Evolutionary conservation across 92 coral and sea anemone species (phyloP).

Genomic region (Nematostella vectensis): DNA sequence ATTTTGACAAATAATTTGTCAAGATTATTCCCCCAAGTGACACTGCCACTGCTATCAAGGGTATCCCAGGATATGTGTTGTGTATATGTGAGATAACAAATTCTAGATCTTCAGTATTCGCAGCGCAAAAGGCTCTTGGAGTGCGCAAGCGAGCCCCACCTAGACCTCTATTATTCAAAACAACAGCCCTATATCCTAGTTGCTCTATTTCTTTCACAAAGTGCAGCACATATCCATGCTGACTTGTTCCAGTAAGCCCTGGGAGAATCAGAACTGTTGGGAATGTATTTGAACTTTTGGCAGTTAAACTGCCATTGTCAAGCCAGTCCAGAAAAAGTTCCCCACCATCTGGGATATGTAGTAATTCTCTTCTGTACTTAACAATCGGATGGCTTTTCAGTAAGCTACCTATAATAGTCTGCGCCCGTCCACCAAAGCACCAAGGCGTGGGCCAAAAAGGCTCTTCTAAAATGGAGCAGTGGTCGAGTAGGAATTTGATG

Average conservation of each 20-base stretch:
- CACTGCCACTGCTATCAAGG: constrained; percentile 57
- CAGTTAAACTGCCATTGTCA: constrained; percentile 18
- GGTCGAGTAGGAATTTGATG: constrained; percentile 20
- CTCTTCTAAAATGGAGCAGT: constrained; percentile 48
- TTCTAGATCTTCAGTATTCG: constrained; percentile 71
- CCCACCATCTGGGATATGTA: constrained; percentile 76
- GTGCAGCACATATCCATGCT: constrained; percentile 54
- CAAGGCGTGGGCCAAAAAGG: constrained; percentile 81
- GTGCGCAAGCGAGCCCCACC: constrained; percentile 51
- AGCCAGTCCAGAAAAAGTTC: constrained; percentile 70
- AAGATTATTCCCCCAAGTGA: constrained; percentile 82
- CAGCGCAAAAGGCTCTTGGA: constrained; percentile 79
- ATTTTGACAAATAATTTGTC: constrained; percentile 60
- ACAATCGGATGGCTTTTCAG: constrained; percentile 48
- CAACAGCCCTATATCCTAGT: constrained; percentile 54
- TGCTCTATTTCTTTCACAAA: constrained; percentile 37
- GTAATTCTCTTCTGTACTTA: constrained; percentile 47
- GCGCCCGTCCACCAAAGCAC: constrained; percentile 83
- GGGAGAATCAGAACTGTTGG: constrained; percentile 75
- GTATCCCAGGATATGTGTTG: constrained; percentile 35
- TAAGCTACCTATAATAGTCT: constrained; percentile 58
- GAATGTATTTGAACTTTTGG: constrained; percentile 6
- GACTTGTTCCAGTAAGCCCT: constrained; percentile 75
- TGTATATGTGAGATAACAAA: constrained; percentile 57
- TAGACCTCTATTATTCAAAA: constrained; percentile 76